Percentiles rank a stretch among this genome's conserved stretches.
Evolutionary conservation across 1,140 invertebrate genomes (phyloP).

Genomic region (Aphelenchoides fujianensis): DNA sequence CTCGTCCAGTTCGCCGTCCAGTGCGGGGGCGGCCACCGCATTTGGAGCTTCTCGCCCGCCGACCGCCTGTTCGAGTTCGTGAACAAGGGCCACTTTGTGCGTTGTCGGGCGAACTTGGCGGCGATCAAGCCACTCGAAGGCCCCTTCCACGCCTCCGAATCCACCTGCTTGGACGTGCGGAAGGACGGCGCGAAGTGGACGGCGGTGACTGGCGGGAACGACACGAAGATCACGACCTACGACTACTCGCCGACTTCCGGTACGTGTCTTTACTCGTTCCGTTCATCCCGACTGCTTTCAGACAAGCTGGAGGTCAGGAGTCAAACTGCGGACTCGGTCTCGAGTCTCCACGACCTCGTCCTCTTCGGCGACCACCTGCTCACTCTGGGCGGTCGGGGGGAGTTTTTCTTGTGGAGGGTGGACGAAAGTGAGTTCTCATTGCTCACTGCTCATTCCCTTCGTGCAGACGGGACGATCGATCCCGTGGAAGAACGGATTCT

Average conservation of each 20-base stretch:
- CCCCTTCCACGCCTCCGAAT: neutral
- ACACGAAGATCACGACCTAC: neutral
- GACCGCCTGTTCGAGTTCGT: neutral
- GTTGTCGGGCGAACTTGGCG: neutral
- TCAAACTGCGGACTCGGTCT: neutral
- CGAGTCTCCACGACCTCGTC: neutral
- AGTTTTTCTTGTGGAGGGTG: conserved; percentile 10
- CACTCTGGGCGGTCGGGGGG: conserved; percentile 3
- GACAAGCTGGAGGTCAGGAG: neutral
- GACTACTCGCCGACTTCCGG: neutral
- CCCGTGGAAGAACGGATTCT: neutral
- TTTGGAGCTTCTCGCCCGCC: neutral
- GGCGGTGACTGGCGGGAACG: conserved; percentile 17
- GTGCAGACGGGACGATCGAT: neutral
- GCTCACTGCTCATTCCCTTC: neutral
- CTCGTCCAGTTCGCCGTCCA: neutral
- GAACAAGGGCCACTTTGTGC: neutral
- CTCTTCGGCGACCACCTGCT: neutral
- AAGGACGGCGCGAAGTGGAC: neutral
- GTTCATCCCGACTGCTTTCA: too few species aligned
- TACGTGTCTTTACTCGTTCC: neutral
- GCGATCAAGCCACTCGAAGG: neutral
- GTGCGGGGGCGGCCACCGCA: conserved; percentile 21
- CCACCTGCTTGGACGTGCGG: neutral
- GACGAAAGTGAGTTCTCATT: neutral